Percentiles rank a stretch among this genome's conserved stretches.
phyloP scores from a whole-genome alignment of 2,888 invertebrate genomes.

The Urechis unicinctus region DNA sequence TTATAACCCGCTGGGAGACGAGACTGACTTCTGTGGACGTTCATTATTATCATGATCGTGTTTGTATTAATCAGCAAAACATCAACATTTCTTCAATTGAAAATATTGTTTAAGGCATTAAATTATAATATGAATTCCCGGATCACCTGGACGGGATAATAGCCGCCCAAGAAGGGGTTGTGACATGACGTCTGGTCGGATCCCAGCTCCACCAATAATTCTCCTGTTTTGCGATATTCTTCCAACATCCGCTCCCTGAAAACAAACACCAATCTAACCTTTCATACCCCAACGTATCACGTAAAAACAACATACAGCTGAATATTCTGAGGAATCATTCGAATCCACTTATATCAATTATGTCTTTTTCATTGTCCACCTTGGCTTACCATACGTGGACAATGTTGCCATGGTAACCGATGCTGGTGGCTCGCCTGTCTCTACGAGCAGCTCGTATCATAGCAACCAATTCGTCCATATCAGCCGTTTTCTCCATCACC shows the following conservation, averaged over 20 bases:
- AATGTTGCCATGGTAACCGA: constrained; percentile 59
- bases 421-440: constrained; percentile 51
- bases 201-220: constrained; percentile 58
- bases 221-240: constrained; percentile 54
- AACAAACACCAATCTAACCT: not conserved
- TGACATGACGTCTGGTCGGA: constrained; percentile 62
- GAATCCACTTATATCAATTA: too few species aligned
- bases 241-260: constrained; percentile 55
- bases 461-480: constrained; percentile 51
- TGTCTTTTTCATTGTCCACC: too few species aligned
- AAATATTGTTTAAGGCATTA: too few species aligned
- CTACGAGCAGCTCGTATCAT: constrained; percentile 45
- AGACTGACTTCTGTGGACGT: too few species aligned
- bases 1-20: too few species aligned
- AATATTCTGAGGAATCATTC: too few species aligned
- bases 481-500: constrained; percentile 54
- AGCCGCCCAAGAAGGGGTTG: constrained; percentile 59
- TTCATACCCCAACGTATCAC: too few species aligned
- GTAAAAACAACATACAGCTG: too few species aligned
- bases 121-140: too few species aligned
- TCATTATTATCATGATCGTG: too few species aligned
- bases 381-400: constrained; percentile 54
- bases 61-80: too few species aligned
- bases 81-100: too few species aligned
- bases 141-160: constrained; percentile 57